Evolutionary conservation across 2,888 invertebrate species (phyloP).

Genomic region (Hypomecis atomaria): DNA sequence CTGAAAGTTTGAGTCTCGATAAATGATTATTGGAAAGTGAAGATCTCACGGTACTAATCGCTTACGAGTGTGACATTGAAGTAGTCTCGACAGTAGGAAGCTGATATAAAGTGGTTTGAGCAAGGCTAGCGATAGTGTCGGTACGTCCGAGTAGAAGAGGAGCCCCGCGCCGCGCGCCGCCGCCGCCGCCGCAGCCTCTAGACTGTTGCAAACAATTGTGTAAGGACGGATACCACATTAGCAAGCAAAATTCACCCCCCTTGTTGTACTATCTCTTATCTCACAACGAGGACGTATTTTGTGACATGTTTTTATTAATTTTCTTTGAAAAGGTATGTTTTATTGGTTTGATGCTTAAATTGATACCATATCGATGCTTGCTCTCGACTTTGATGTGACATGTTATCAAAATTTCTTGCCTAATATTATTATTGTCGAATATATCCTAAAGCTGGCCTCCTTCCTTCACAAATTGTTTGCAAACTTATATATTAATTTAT

Average conservation of each 20-base stretch:
- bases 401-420: slow-evolving; percentile 59
- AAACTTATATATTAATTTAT: slow-evolving; percentile 81
- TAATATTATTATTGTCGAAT: slow-evolving; percentile 56
- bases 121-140: slow-evolving; percentile 35
- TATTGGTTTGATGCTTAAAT: slow-evolving; percentile 76
- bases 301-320: slow-evolving; percentile 84
- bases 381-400: slow-evolving; percentile 65
- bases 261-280: slow-evolving; percentile 61
- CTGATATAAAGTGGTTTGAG: slow-evolving; percentile 47
- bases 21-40: slow-evolving; percentile 75
- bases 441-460: slow-evolving; percentile 88
- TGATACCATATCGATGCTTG: slow-evolving; percentile 75
- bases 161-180: slow-evolving; percentile 40
- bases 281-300: slow-evolving; percentile 72
- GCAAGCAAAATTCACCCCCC: slow-evolving; percentile 70
- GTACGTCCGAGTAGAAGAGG: slow-evolving; percentile 37
- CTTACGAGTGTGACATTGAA: slow-evolving; percentile 74
- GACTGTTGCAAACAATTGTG: slow-evolving; percentile 84
- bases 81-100: slow-evolving; percentile 55
- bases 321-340: slow-evolving; percentile 82
- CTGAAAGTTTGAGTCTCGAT: slow-evolving; percentile 64
- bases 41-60: slow-evolving; percentile 82
- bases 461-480: slow-evolving; percentile 94
- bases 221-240: slow-evolving; percentile 82
- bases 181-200: slow-evolving; percentile 50